Base-by-base conservation (phyloP, 2,888 invertebrate species). In the Ophioninae sp. region DNA sequence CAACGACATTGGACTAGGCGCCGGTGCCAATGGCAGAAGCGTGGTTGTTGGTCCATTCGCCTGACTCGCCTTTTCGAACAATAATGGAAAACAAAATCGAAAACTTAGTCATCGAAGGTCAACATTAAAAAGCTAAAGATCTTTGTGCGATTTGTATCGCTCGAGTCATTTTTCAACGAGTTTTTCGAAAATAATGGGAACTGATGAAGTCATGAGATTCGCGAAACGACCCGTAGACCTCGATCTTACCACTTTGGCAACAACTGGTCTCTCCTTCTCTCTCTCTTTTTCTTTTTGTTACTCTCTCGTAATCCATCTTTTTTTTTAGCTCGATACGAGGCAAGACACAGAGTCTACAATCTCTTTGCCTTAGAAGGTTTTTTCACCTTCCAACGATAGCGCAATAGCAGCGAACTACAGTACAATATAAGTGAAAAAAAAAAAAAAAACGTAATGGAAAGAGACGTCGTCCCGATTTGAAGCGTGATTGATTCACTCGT, bases 11-110 rank as follows among this genome's bases (percentile, higher is more conserved):
- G 94, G 94, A 89, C 94, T 94, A 89, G 88, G 94, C 93, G 85
- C 94, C 91, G 91, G 93, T 86, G 93, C 93, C 92, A 94, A 91
- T 62, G 95, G 94, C 86, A 95, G 91, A 87, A 95, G 93, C 82
- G 92, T 92, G 7, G 94, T 93, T 86, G 89, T 88, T 80, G 90
- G 89, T 79, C 89, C 89, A 77, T 90, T 91, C 84, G 89, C 88
- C 86, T 92, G 92, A 87, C 89, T 92, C 79, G 91, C 89, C 92
- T 93, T 87, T 86, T 13, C 3, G n/a, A 59, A 59, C 6, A 37
- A 37, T 30, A 7, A n/a, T 0, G 78, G 85, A 83, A 37, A 67
- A 79, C 78, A 50, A 67, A 56, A 80, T 76, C 72, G 13, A 62
- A 57, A 76, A 21, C 7, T 59, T 10, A 69, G 44, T 13, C n/a